These are phyloP conservation scores for Calliopum simillimum DNA, from an alignment of 2,888 invertebrate genomes.

Conservation along the genomic window DNA sequence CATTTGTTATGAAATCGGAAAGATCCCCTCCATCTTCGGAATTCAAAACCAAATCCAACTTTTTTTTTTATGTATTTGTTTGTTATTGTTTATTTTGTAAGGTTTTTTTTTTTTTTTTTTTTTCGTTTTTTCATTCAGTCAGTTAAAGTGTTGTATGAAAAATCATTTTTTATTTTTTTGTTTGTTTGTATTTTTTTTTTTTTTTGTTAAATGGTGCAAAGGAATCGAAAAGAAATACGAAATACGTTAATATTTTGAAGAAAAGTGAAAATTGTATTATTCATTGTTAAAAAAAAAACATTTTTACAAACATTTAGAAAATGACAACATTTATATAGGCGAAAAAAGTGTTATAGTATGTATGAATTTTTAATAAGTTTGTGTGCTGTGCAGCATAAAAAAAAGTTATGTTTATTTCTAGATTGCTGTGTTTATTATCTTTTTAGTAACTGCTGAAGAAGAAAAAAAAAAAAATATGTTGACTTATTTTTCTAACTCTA, in stretches of 20 bases:
- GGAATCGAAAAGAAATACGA: slow-evolving; percentile 43
- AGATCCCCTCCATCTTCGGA: slow-evolving; percentile 94
- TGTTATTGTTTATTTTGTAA: slow-evolving; percentile 32
- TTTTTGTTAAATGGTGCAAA: slow-evolving; percentile 37
- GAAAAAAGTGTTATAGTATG: slow-evolving; percentile 36
- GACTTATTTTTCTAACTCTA: too few relatives aligned
- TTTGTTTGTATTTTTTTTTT: slow-evolving; percentile 31
- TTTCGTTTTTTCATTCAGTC: slow-evolving; percentile 37
- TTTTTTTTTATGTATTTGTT: slow-evolving; percentile 58
- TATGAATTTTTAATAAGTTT: background rate
- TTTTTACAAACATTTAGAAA: slow-evolving; percentile 50
- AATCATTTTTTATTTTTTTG: slow-evolving; percentile 47
- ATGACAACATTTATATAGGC: slow-evolving; percentile 33
- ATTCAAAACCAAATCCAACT: slow-evolving; percentile 96
- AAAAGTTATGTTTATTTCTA: too few relatives aligned
- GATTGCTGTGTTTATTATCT: too few relatives aligned
- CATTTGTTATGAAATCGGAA: slow-evolving; percentile 97
- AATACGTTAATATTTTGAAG: background rate
- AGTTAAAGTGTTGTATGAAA: slow-evolving; percentile 37
- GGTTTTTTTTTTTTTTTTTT: slow-evolving; percentile 7
- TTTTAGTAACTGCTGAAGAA: too few relatives aligned
- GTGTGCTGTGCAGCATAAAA: too few relatives aligned
- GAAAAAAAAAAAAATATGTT: too few relatives aligned
- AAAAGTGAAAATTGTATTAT: slow-evolving; percentile 28
- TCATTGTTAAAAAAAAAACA: slow-evolving; percentile 52